phyloP scores from a whole-genome alignment of 2,113 vertebrate species.

The Callorhinus ursinus region DNA sequence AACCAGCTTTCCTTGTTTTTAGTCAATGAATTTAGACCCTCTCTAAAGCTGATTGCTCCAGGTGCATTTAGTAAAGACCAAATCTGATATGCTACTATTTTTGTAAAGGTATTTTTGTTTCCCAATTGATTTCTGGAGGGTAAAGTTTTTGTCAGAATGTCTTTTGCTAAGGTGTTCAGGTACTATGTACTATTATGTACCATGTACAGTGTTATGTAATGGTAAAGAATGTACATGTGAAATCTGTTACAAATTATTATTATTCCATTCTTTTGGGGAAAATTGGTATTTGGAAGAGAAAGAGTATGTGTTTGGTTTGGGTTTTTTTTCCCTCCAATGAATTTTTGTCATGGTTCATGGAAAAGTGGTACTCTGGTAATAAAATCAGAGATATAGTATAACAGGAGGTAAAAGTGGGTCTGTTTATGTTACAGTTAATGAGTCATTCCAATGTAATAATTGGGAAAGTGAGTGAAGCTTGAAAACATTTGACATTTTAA shows the following conservation, averaged over 20 bases:
- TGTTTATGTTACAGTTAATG: conserved; percentile 76
- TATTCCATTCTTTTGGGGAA: background rate
- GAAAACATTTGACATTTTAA: conserved; percentile 81
- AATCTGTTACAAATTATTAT: background rate
- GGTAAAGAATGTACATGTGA: background rate
- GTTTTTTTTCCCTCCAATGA: background rate
- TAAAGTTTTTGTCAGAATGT: background rate
- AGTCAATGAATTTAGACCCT: background rate
- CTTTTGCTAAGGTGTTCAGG: background rate
- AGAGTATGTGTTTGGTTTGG: background rate
- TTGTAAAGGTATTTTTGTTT: background rate
- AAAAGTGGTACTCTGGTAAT: conserved; percentile 59
- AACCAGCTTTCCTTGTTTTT: background rate
- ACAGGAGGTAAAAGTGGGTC: conserved; percentile 65
- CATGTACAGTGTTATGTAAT: background rate
- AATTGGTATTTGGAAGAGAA: conserved; percentile 36
- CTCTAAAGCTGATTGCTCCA: background rate
- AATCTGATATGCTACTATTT: background rate
- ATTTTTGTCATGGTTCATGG: conserved; percentile 55
- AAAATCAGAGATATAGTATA: conserved; percentile 55
- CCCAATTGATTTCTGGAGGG: background rate
- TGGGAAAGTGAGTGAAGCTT: conserved; percentile 82
- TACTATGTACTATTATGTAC: background rate
- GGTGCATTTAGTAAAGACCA: background rate
- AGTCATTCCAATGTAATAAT: conserved; percentile 80